Evolutionary conservation across 2,113 vertebrate genomes (phyloP), one percentile per base, ranked within the genome.

Genomic region (Herpailurus yagouaroundi): DNA sequence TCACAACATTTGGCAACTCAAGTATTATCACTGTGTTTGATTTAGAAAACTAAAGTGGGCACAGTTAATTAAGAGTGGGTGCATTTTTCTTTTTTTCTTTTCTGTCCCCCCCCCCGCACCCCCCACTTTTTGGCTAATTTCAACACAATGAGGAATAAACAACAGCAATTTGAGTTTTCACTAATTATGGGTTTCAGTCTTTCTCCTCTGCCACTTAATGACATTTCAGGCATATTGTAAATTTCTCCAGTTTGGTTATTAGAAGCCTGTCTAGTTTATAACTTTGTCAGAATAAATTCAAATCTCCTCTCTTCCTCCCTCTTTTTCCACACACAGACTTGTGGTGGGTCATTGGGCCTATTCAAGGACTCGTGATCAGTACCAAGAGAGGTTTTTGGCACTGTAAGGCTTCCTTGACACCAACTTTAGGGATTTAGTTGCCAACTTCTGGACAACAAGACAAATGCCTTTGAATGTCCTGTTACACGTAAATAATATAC

Each of bases 1-100:
- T 94, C 45, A 95, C 33, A 55, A 83, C 36, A 10, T 94, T 91
- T 18, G 41, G 52, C 31, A 89, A 80, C 69, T 76, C 31, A 96
- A 31, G 89, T 83, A 73, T 74, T 64, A 71, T 60, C 9, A 71
- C 6, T 77, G 33, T 3, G 38, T 79, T 91, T 41, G 14, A 29
- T 50, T 90, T 79, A 86, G 10, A 95, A 91, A 91, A 79, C 8
- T n/a, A 93, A 79, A 91, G 5, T 41, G 3, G 31, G 11, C 11
- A 79, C 2, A 80, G 23, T 77, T 93, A 85, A 31, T 19, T 15
- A 93, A 55, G 19, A 77, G 29, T 27, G 60, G 0, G 1, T 45
- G 25, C 7, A 77, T 77, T 74, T 92, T 89, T 63, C 7, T 81
- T 9, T 68, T 71, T 13, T 52, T 64, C 15, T 77, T 2, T 74